These are phyloP conservation scores for Callimorpha dominula DNA, from an alignment of 2,888 invertebrate genomes.

Conservation along the genomic window DNA sequence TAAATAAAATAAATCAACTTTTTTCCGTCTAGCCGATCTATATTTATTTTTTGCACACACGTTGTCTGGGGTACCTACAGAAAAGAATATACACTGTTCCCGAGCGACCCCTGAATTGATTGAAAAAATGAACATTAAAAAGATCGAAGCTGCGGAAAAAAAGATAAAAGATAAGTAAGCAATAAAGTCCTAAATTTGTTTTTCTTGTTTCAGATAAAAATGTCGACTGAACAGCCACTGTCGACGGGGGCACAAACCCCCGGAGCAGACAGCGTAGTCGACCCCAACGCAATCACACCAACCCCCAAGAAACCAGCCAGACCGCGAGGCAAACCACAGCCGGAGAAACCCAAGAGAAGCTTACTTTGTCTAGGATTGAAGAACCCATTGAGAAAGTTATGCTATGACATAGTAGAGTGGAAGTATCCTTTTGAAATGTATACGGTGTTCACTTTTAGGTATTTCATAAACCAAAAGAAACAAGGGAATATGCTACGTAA, in stretches of 20 bases:
- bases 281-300: conserved; percentile 69
- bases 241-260: conserved; percentile 70
- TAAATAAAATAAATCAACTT: too few species aligned
- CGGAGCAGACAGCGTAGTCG: conserved; percentile 67
- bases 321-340: conserved; percentile 93
- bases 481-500: too few species aligned
- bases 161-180: too few species aligned
- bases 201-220: conserved; percentile 67
- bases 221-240: conserved; percentile 73
- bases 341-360: conserved; percentile 96
- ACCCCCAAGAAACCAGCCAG: conserved; percentile 88
- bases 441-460: too few species aligned
- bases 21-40: too few species aligned
- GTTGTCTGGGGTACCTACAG: too few species aligned
- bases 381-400: conserved; percentile 97
- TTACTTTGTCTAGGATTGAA: conserved; percentile 96
- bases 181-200: not conserved
- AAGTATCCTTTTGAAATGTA: conserved; percentile 95
- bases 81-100: too few species aligned
- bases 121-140: too few species aligned
- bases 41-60: too few species aligned
- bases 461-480: too few species aligned
- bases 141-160: too few species aligned
- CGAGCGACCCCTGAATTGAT: too few species aligned
- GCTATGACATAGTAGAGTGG: conserved; percentile 99